These are phyloP conservation scores for Hypena proboscidalis DNA, from an alignment of 2,888 invertebrate species.

Conservation along the genomic window DNA sequence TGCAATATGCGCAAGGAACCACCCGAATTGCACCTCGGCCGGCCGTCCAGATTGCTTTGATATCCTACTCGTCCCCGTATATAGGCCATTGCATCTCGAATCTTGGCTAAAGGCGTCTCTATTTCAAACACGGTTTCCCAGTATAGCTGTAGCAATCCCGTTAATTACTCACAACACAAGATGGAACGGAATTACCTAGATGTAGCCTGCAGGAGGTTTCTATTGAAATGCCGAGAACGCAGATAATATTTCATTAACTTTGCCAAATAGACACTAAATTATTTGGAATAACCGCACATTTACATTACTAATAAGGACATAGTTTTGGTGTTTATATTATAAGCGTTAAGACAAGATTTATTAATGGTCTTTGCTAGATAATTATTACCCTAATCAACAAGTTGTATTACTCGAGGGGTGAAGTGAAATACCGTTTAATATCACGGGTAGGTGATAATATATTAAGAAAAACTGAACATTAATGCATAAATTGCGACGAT, in stretches of 20 bases:
- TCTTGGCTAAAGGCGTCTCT: slow-evolving; percentile 64
- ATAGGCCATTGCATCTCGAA: slow-evolving; percentile 67
- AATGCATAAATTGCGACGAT: too few relatives aligned
- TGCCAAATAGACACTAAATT: background rate
- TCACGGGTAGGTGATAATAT: too few relatives aligned
- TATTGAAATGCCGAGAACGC: slow-evolving; percentile 18
- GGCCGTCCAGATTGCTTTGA: slow-evolving; percentile 77
- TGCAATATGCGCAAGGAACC: slow-evolving; percentile 84
- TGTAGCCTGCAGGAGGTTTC: slow-evolving; percentile 22
- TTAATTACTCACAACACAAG: slow-evolving; percentile 69
- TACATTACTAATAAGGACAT: background rate
- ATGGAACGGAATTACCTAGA: slow-evolving; percentile 41
- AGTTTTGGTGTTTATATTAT: too few relatives aligned
- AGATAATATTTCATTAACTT: slow-evolving; percentile 16
- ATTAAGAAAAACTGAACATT: too few relatives aligned
- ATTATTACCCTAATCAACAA: slow-evolving; percentile 1
- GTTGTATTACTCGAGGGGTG: slow-evolving; percentile 1
- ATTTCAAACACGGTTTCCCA: slow-evolving; percentile 55
- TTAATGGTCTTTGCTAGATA: background rate
- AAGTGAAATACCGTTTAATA: too few relatives aligned
- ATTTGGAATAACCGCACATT: background rate
- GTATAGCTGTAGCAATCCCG: slow-evolving; percentile 60
- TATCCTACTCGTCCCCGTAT: slow-evolving; percentile 64
- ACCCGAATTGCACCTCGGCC: slow-evolving; percentile 73
- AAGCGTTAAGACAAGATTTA: too few relatives aligned